These are phyloP conservation scores for Exephanes ischioxanthus DNA, from an alignment of 2,888 invertebrate genomes.

Conservation along the genomic window DNA sequence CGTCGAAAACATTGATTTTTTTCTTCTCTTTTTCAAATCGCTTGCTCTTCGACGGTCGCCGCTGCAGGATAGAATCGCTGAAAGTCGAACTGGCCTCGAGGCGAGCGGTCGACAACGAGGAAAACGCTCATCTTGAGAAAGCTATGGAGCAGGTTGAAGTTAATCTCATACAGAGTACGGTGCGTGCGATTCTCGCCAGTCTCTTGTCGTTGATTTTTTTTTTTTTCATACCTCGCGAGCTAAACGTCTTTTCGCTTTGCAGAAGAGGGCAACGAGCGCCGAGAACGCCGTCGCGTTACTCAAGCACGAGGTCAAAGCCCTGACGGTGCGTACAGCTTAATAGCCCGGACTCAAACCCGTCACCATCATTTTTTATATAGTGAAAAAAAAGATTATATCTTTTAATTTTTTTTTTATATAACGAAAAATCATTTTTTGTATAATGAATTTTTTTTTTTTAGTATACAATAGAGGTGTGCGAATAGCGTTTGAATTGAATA, in stretches of 20 bases:
- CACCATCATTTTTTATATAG: neutral
- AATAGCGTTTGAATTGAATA: too few species aligned
- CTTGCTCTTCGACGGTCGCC: neutral
- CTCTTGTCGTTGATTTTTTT: neutral
- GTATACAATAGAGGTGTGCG: too few species aligned
- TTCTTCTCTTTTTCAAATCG: neutral
- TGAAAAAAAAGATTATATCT: neutral
- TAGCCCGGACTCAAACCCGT: neutral
- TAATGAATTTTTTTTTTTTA: neutral
- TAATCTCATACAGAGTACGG: conserved; percentile 87
- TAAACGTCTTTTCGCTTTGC: conserved; percentile 68
- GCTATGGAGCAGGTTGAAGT: conserved; percentile 87
- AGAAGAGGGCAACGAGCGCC: conserved; percentile 88
- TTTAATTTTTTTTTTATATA: neutral
- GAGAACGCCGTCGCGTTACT: conserved; percentile 88
- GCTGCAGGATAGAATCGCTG: conserved; percentile 85
- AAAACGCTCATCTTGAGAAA: conserved; percentile 86
- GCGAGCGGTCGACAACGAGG: conserved; percentile 86
- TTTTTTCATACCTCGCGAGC: neutral
- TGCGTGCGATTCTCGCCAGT: conserved; percentile 78
- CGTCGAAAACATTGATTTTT: neutral
- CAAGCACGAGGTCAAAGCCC: conserved; percentile 89
- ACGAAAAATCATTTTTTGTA: neutral
- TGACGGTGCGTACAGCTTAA: conserved; percentile 86
- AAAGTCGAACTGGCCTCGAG: conserved; percentile 86